A percentile compares a stretch with the other conserved stretches of the same genome.
Evolutionary conservation across 2,888 invertebrate genomes (phyloP).

Genomic region (Ametastegia equiseti): DNA sequence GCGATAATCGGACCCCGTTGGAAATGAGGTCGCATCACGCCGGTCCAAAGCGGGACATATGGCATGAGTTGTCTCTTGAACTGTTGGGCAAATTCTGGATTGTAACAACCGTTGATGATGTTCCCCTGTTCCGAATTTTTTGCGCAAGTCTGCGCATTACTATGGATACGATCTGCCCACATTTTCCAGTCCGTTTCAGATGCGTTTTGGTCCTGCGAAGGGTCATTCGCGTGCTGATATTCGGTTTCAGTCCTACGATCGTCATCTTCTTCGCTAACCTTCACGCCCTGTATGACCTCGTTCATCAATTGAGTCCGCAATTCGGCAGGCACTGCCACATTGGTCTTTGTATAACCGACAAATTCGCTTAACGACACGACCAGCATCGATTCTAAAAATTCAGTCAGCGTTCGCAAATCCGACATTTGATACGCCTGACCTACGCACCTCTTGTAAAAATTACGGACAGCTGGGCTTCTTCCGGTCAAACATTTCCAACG

Average conservation of each 20-base stretch:
- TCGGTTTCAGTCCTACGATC: not conserved
- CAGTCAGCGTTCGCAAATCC: slow-evolving; percentile 38
- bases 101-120: slow-evolving; percentile 53
- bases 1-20: slow-evolving; percentile 47
- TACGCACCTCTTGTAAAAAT: slow-evolving; percentile 52
- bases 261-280: slow-evolving; percentile 16
- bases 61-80: slow-evolving; percentile 52
- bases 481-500: slow-evolving; percentile 52
- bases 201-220: not conserved
- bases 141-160: slow-evolving; percentile 37
- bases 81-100: slow-evolving; percentile 48
- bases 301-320: slow-evolving; percentile 49
- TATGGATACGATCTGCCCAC: slow-evolving; percentile 50
- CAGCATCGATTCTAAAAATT: slow-evolving; percentile 53
- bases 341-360: slow-evolving; percentile 49
- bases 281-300: slow-evolving; percentile 41
- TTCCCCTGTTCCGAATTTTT: slow-evolving; percentile 49
- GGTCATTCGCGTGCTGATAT: slow-evolving; percentile 13
- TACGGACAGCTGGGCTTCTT: slow-evolving; percentile 33
- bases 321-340: slow-evolving; percentile 50
- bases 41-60: slow-evolving; percentile 54
- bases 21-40: slow-evolving; percentile 54
- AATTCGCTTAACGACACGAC: slow-evolving; percentile 54
- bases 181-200: slow-evolving; percentile 48
- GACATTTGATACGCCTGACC: slow-evolving; percentile 53